Percentiles rank a stretch among this genome's conserved stretches.
Conservation (phyloP, 2,888 invertebrate species). For the Dynastes hyllus region DNA sequence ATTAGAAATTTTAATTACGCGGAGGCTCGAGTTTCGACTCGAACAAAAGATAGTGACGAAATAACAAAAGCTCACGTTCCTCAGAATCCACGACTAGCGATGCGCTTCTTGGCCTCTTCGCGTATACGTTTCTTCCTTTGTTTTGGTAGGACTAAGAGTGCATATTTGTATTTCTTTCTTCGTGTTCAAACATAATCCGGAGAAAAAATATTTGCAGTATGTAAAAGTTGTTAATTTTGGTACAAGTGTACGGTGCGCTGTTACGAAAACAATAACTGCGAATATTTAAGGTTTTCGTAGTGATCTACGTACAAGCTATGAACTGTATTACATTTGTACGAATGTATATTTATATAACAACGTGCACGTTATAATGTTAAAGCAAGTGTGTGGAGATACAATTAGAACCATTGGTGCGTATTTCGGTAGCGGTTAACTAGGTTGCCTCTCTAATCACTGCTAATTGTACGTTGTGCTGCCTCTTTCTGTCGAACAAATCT, state of each 20-base stretch:
- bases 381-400: slow-evolving; percentile 65
- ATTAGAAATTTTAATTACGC: slow-evolving; percentile 47
- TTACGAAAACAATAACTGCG: slow-evolving; percentile 17
- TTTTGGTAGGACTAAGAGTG: background rate
- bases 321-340: background rate
- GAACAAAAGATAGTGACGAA: slow-evolving; percentile 32
- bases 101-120: background rate
- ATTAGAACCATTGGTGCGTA: slow-evolving; percentile 70
- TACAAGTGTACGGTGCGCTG: background rate
- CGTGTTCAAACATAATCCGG: background rate
- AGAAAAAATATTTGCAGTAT: background rate
- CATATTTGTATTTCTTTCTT: background rate
- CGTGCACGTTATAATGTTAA: slow-evolving; percentile 48
- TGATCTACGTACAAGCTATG: background rate
- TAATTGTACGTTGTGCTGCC: slow-evolving; percentile 67
- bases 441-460: slow-evolving; percentile 69
- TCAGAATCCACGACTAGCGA: slow-evolving; percentile 10
- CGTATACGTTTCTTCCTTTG: background rate
- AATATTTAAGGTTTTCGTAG: slow-evolving; percentile 4
- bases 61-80: slow-evolving; percentile 21
- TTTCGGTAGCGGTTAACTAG: slow-evolving; percentile 70
- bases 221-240: background rate
- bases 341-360: slow-evolving; percentile 34
- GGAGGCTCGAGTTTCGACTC: background rate
- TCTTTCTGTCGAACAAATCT: slow-evolving; percentile 49